Evolutionary conservation across 2,113 vertebrate genomes (phyloP), one percentile per base, ranked within the genome.

Genomic region (Australoheros scitulus): DNA sequence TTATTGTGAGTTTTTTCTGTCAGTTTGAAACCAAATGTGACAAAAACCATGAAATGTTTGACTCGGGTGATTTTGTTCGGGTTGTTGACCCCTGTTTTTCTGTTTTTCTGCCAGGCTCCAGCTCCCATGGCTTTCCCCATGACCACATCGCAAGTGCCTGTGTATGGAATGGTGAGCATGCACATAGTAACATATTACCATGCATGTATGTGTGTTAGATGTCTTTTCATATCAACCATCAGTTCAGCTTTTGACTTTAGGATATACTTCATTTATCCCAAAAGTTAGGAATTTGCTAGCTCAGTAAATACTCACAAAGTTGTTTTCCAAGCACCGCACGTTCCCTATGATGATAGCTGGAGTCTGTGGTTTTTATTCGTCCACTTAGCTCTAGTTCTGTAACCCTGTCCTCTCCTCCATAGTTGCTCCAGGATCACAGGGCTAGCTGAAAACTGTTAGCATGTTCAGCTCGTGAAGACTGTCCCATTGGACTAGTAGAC

Each of bases 121-220:
- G 95, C 97, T 90, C 96, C 97, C 70, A 93, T 97, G 87, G 84
- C 96, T 41, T 97, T 96, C 90, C 96, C 97, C 82, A 89, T 97
- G 96, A 96, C 96, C 88, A 96, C 97, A 92, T 96, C 97, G 90
- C 97, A 98, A 97, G 96, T 97, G 96, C 97, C 97, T 97, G 93
- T 97, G 87, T 98, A 97, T 94, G 96, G 97, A 96, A 97, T 98
- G 97, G 97, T 98, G 92, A 97, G 97, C 79, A 52, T 61, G 29
- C 15, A 38, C 13, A 41, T 1, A 47, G 26, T 24, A 32, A 32
- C 24, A 29, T 50, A 29, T 70, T 50, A 14, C 41, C 64, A 70
- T 17, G 29, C 15, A 10, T 72, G 18, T 3, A 26, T 52, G 47
- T 47, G 10, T 26, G 26, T 26, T 18, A 72, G 43, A 15, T 47